Conservation (phyloP, 2,113 vertebrate genomes). For the Cyprinodon tularosa region DNA sequence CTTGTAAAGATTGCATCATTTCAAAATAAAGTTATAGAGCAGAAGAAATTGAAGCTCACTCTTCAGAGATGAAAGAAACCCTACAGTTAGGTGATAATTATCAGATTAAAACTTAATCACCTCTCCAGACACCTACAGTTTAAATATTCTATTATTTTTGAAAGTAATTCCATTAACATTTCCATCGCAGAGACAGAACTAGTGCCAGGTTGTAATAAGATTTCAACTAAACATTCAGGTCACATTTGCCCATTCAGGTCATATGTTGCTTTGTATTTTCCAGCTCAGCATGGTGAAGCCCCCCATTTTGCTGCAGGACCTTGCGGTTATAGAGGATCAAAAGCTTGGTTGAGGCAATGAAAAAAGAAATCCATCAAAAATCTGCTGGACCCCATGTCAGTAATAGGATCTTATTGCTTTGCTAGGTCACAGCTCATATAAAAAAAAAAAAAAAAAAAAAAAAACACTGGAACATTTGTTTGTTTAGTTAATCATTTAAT, state of each 20-base stretch:
- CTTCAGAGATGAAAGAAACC: neutral
- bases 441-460: no score
- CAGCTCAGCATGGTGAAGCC: conserved; percentile 38
- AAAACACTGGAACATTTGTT: neutral
- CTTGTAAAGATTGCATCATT: neutral
- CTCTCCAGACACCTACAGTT: neutral
- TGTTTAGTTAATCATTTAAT: neutral
- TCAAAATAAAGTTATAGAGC: neutral
- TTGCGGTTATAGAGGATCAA: conserved; percentile 50
- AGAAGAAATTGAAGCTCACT: neutral
- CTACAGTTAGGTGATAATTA: neutral
- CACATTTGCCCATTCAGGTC: conserved; percentile 35
- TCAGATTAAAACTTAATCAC: neutral
- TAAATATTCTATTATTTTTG: neutral
- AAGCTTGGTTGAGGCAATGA: conserved; percentile 3
- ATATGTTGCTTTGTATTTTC: conserved; percentile 24
- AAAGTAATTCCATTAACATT: neutral
- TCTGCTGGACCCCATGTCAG: conserved; percentile 23
- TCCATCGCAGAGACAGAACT: no score
- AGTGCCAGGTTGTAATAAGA: neutral
- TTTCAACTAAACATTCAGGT: conserved; percentile 21
- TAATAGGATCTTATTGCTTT: conserved; percentile 16
- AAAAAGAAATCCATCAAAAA: conserved; percentile 31
- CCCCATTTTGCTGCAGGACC: conserved; percentile 39
- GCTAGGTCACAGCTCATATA: conserved; percentile 3